These are phyloP conservation scores for Hylia prasina DNA, from an alignment of 2,113 vertebrate genomes.

Conservation along the genomic window DNA sequence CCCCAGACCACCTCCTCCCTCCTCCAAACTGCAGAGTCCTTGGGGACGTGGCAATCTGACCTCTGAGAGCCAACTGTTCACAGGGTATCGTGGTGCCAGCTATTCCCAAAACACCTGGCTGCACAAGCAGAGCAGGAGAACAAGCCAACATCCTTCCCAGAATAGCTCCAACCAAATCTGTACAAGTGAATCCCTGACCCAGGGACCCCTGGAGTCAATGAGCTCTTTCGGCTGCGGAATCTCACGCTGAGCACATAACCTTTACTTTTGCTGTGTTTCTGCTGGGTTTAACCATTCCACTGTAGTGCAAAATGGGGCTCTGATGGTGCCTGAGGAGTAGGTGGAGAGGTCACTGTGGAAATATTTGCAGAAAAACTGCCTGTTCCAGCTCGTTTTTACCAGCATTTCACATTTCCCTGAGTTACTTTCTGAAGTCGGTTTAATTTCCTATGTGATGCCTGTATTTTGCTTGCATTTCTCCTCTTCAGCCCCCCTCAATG, in stretches of 20 bases:
- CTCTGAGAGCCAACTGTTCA: background rate
- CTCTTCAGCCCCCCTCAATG: background rate
- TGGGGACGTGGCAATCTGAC: background rate
- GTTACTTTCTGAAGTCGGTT: background rate
- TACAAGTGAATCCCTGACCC: background rate
- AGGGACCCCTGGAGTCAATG: background rate
- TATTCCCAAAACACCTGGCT: background rate
- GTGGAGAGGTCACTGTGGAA: background rate
- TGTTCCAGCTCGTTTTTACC: background rate
- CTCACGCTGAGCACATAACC: background rate
- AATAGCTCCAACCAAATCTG: background rate
- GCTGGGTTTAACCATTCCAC: background rate
- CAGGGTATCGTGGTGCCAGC: rapidly evolving
- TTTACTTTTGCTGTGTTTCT: background rate
- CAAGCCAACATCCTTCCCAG: background rate
- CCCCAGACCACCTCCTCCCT: background rate
- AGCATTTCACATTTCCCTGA: background rate
- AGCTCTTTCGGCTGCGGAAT: background rate
- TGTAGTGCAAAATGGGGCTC: background rate
- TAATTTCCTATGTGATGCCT: conserved; percentile 11
- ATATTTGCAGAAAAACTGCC: background rate
- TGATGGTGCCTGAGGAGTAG: background rate
- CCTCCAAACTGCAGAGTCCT: background rate
- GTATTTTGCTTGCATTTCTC: background rate
- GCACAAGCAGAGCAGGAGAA: background rate